These are phyloP conservation scores for Coleophora flavipennella DNA, from an alignment of 2,888 invertebrate species.

Conservation along the genomic window DNA sequence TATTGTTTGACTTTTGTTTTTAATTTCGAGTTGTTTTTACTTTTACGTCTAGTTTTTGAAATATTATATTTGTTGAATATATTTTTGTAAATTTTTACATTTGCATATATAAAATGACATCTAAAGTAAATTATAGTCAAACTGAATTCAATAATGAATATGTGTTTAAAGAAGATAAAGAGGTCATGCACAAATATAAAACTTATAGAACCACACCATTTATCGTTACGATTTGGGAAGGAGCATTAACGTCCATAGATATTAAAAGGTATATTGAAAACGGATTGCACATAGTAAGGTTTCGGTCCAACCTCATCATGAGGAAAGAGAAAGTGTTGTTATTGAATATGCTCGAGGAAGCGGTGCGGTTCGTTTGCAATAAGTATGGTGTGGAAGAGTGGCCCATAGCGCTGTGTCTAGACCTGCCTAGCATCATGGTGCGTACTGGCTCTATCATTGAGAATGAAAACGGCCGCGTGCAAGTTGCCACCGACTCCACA, in stretches of 20 bases:
- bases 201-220: too few species aligned
- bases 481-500: slow-evolving; percentile 7
- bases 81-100: too few species aligned
- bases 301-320: slow-evolving; percentile 26
- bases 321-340: slow-evolving; percentile 20
- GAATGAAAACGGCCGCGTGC: background rate
- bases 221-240: too few species aligned
- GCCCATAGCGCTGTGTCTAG: slow-evolving; percentile 34
- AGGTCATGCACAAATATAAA: too few species aligned
- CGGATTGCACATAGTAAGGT: slow-evolving; percentile 28
- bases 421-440: slow-evolving; percentile 35
- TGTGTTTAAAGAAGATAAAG: too few species aligned
- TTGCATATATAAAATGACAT: too few species aligned
- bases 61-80: too few species aligned
- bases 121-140: too few species aligned
- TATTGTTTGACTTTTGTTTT: too few species aligned
- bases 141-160: too few species aligned
- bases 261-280: slow-evolving; percentile 28
- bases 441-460: slow-evolving; percentile 32
- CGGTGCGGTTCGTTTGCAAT: slow-evolving; percentile 24
- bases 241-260: slow-evolving; percentile 23
- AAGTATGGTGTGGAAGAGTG: slow-evolving; percentile 30
- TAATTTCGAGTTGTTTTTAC: too few species aligned
- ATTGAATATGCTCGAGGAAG: slow-evolving; percentile 16
- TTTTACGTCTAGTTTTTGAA: too few species aligned